Evolutionary conservation across 1,140 invertebrate species (phyloP).

Genomic region (Temnothorax longispinosus): DNA sequence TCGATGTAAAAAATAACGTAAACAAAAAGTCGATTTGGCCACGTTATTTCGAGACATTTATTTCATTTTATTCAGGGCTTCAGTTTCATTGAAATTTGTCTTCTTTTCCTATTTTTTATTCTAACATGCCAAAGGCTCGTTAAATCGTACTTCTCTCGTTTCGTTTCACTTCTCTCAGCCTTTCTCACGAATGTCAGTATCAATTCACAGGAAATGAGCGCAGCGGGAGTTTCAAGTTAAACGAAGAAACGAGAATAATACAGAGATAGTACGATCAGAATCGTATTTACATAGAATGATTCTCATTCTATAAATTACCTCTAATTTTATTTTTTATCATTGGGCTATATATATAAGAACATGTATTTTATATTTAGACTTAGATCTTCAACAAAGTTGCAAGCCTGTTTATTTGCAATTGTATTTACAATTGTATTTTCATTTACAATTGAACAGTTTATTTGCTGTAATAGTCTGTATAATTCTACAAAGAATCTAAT

Average conservation of each 20-base stretch:
- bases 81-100: conserved; percentile 20
- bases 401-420: not conserved
- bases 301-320: not conserved
- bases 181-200: conserved; percentile 29
- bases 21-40: not conserved
- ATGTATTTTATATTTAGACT: not conserved
- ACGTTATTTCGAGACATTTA: conserved; percentile 26
- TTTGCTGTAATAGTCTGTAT: not conserved
- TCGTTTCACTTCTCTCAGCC: conserved; percentile 4
- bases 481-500: not conserved
- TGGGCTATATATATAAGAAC: not conserved
- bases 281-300: conserved; percentile 4
- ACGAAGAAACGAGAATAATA: not conserved
- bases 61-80: not conserved
- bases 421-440: not conserved
- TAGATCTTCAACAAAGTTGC: not conserved
- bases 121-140: conserved; percentile 40
- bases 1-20: not conserved
- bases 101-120: conserved; percentile 34
- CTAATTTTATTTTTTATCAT: not conserved
- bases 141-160: conserved; percentile 47
- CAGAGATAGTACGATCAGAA: not conserved
- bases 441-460: not conserved
- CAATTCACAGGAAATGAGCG: conserved; percentile 37
- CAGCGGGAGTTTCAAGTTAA: not conserved